phyloP scores from a whole-genome alignment of 2,888 invertebrate genomes.

The Tipula vernalis region DNA sequence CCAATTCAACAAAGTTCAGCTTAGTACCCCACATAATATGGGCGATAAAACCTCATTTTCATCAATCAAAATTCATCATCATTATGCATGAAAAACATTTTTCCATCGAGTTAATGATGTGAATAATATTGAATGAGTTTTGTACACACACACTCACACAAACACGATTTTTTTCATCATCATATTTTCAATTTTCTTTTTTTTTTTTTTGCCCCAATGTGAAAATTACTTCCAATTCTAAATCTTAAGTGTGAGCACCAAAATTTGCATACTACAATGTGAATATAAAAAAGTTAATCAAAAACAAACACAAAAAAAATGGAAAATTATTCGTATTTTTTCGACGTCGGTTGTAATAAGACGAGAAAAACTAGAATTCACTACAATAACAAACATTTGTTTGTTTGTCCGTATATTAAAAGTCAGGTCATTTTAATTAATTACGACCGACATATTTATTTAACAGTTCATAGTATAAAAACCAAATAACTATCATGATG shows the following conservation, averaged over 20 bases:
- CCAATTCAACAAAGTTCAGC: too few species aligned
- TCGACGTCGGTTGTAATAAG: not conserved
- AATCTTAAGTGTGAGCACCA: not conserved
- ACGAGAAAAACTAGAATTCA: not conserved
- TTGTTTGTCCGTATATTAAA: not conserved
- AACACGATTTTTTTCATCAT: not conserved
- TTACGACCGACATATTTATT: not conserved
- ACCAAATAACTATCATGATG: not conserved
- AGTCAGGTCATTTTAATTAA: not conserved
- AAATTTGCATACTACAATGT: not conserved
- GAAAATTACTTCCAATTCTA: not conserved
- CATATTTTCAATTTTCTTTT: not conserved
- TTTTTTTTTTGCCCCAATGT: not conserved
- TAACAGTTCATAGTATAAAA: not conserved
- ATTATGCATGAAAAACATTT: not conserved
- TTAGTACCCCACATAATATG: not conserved
- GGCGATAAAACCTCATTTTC: not conserved
- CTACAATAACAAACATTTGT: not conserved
- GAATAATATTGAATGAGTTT: constrained; percentile 6
- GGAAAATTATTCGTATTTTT: not conserved
- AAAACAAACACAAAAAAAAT: not conserved
- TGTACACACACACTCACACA: not conserved
- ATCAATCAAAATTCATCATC: not conserved
- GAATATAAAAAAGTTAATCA: not conserved
- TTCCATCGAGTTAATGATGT: not conserved